Evolutionary conservation across 2,113 vertebrate genomes (phyloP).

Genomic region (Rhea americana): DNA sequence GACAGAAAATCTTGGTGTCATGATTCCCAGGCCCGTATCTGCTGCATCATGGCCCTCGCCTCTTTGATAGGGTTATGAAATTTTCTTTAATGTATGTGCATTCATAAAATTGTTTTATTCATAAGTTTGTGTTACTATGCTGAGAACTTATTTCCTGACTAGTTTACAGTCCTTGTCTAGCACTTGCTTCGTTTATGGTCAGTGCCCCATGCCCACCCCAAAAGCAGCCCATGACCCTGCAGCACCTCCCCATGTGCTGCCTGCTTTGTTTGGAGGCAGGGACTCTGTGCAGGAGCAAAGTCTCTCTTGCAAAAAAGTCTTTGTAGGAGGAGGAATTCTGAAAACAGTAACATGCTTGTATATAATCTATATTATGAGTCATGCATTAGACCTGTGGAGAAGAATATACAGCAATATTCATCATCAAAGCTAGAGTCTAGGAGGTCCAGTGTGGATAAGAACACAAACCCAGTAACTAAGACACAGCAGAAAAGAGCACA

Average conservation of each 20-base stretch:
- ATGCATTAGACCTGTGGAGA: neutral
- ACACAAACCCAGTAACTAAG: neutral
- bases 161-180: neutral
- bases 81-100: neutral
- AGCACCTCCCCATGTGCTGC: neutral
- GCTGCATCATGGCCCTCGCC: neutral
- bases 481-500: neutral
- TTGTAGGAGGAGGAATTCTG: neutral
- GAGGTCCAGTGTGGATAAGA: neutral
- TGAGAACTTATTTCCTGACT: neutral
- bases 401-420: neutral
- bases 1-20: neutral
- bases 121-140: neutral
- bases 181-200: neutral
- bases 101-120: neutral
- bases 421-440: neutral
- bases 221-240: neutral
- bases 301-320: neutral
- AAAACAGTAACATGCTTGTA: neutral
- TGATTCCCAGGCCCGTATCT: neutral
- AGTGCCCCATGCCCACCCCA: fast-evolving
- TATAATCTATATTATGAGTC: neutral
- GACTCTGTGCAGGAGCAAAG: neutral
- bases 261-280: neutral
- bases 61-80: neutral